Evolutionary conservation across 2,797 vertebrate genomes (phyloP), one percentile per base, ranked within the genome.

Genomic region (Amblyraja radiata): DNA sequence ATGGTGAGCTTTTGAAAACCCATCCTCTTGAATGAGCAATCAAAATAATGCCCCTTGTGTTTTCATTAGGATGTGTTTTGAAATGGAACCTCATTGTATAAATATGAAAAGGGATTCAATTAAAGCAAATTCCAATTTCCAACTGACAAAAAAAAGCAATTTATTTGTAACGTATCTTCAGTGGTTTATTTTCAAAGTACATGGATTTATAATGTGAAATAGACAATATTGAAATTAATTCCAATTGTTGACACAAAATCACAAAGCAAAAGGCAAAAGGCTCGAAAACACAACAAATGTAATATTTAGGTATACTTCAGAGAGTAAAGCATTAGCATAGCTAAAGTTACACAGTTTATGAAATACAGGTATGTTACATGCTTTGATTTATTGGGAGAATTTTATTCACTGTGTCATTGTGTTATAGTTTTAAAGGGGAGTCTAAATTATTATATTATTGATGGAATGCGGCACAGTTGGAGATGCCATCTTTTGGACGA

Each of bases 1-100:
- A 28, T 86, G 58, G 28, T 86, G 61, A 86, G 32, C 28, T 86
- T 65, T 63, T 63, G 58, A 65, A n/a, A 65, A 84, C 5, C 58
- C 14, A 65, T 86, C 28, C 83, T 65, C 28, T 18, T 86, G 83
- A 86, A 28, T 86, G 14, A 86, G 58, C 83, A 63, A 86, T 86
- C 83, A 86, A 32, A 32, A 65, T 86, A 25, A 13, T n/a, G 16
- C 28, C 58, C 25, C 28, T 86, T 86, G 32, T 63, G 58, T 58
- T 86, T 74, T 86, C n/a, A 86, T 86, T 61, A 65, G 83, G n/a
- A 86, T 86, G 58, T 86, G 61, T 65, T 86, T 86, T 32, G 58
- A 28, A 86, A 65, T n/a, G 61, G 63, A 86, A 86, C 83, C 14
- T 65, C 25, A 63, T 6, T n/a, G 63, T 32, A 28, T 86, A 86